Conservation (phyloP, 2,797 vertebrate genomes). For the Propithecus perrieri region DNA sequence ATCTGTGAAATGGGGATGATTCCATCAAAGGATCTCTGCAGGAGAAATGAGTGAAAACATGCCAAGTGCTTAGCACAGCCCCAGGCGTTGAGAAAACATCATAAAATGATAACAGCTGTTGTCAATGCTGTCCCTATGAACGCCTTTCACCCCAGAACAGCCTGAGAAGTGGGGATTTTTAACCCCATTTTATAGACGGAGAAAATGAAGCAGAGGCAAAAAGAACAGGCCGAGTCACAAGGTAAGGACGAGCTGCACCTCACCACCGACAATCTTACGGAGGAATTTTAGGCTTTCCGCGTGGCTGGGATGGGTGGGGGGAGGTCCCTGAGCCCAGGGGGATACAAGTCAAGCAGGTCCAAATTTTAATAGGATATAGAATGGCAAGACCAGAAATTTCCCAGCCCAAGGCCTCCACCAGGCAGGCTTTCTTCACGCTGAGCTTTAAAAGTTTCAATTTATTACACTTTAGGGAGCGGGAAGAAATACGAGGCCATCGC, state of each 20-base stretch:
- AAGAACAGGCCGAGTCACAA: rapidly evolving
- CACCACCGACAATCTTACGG: rapidly evolving
- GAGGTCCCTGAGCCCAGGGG: not conserved
- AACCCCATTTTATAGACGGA: not conserved
- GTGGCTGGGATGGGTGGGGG: rapidly evolving
- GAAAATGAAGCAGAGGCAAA: not conserved
- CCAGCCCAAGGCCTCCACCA: rapidly evolving
- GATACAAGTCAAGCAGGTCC: too few relatives aligned
- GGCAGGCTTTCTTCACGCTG: not conserved
- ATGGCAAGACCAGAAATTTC: rapidly evolving
- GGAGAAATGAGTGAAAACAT: not conserved
- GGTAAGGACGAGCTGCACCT: not conserved
- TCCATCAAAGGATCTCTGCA: rapidly evolving
- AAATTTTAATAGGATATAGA: not conserved
- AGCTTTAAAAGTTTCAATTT: constrained; percentile 40
- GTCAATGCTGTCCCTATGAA: rapidly evolving
- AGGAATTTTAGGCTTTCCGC: not conserved
- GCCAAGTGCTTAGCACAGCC: rapidly evolving
- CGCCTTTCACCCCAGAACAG: not conserved
- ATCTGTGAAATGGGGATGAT: not conserved
- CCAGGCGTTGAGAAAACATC: rapidly evolving
- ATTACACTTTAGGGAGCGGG: not conserved
- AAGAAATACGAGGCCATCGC: constrained; percentile 55
- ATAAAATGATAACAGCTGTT: rapidly evolving
- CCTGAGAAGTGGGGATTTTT: not conserved